Evolutionary conservation across 2,888 invertebrate genomes (phyloP).

Genomic region (Eristalis arbustorum): DNA sequence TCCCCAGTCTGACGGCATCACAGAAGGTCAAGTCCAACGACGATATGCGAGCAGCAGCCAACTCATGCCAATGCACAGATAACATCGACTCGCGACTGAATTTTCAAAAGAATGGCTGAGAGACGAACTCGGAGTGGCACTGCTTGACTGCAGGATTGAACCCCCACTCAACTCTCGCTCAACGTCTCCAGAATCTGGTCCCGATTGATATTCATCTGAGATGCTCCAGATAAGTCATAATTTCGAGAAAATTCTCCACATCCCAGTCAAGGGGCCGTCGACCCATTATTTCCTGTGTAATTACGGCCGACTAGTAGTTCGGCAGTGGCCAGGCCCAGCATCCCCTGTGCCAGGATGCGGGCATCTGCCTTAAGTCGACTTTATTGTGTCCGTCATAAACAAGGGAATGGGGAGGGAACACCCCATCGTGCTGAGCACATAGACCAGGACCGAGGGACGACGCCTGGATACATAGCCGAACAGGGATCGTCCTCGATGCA

Average conservation of each 20-base stretch:
- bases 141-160: background rate
- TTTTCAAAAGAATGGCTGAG: background rate
- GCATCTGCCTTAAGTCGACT: conserved; percentile 47
- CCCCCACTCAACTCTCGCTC: background rate
- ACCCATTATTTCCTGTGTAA: background rate
- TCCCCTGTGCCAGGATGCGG: background rate
- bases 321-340: background rate
- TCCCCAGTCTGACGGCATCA: no score
- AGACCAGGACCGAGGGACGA: background rate
- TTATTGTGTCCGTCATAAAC: conserved; percentile 48
- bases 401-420: conserved; percentile 27
- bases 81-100: no score
- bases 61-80: no score
- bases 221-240: conserved; percentile 39
- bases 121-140: background rate
- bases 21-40: no score
- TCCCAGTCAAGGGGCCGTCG: background rate
- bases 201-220: conserved; percentile 42
- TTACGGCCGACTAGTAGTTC: background rate
- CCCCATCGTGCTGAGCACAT: conserved; percentile 4
- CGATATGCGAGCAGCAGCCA: no score
- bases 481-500: conserved; percentile 5
- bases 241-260: conserved; percentile 18
- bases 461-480: background rate
- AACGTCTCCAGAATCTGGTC: background rate